These are phyloP conservation scores for Drosophila lacertosa DNA, from an alignment of 1,140 invertebrate genomes.

Conservation along the genomic window DNA sequence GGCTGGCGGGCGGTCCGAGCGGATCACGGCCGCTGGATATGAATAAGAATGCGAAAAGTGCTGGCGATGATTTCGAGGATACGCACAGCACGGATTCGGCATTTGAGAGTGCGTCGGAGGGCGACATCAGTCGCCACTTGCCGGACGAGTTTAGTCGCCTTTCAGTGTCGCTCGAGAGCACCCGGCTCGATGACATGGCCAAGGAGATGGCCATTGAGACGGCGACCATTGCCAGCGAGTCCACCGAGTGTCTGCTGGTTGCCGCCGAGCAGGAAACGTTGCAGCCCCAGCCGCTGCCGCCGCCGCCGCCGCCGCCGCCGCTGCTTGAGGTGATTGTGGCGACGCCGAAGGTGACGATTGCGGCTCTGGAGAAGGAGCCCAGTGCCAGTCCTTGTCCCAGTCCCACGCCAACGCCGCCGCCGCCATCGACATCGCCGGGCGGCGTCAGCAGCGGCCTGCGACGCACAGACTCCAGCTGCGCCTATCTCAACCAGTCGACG, in stretches of 20 bases:
- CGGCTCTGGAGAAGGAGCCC: constrained; percentile 48
- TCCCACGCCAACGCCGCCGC: constrained; percentile 72
- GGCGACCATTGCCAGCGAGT: constrained; percentile 79
- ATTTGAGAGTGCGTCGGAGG: constrained; percentile 80
- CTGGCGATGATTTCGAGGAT: constrained; percentile 74
- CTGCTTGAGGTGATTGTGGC: constrained; percentile 8
- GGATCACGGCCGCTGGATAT: constrained; percentile 69
- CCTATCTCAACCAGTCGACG: constrained; percentile 75
- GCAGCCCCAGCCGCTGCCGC: constrained; percentile 34
- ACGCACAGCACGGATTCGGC: constrained; percentile 83
- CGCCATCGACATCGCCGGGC: constrained; percentile 77
- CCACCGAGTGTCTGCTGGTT: constrained; percentile 71
- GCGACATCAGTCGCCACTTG: constrained; percentile 79
- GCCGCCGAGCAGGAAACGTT: constrained; percentile 51
- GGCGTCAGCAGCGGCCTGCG: constrained; percentile 67
- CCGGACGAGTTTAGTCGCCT: constrained; percentile 78
- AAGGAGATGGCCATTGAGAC: constrained; percentile 79
- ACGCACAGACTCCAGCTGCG: constrained; percentile 74
- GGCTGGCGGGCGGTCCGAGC: constrained; percentile 20
- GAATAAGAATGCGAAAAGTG: constrained; percentile 70
- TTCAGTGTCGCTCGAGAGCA: constrained; percentile 75
- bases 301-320: background rate
- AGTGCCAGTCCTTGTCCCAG: constrained; percentile 54
- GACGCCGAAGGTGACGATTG: constrained; percentile 72
- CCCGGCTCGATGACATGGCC: constrained; percentile 67